A percentile compares a stretch with the other conserved stretches of the same genome.
Evolutionary conservation across 2,888 invertebrate species (phyloP).

Genomic region (Phengaris alcon): DNA sequence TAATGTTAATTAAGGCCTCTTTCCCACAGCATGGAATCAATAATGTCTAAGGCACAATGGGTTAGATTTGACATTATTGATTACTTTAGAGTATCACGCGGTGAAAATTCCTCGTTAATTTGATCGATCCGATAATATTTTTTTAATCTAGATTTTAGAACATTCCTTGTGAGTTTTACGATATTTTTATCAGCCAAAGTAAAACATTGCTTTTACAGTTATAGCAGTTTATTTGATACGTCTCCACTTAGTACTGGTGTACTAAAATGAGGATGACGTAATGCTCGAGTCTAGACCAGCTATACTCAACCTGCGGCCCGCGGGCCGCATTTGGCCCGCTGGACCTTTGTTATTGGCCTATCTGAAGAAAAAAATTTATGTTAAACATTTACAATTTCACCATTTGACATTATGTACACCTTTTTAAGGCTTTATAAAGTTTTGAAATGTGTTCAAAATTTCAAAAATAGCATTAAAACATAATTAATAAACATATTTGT

Average conservation of each 20-base stretch:
- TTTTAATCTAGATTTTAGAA: background rate
- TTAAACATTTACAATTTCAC: no score
- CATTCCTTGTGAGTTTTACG: background rate
- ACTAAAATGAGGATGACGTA: conserved; percentile 5
- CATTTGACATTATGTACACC: no score
- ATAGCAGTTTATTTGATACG: conserved; percentile 5
- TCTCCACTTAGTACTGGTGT: background rate
- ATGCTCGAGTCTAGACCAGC: background rate
- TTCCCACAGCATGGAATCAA: background rate
- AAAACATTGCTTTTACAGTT: background rate
- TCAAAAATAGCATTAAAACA: no score
- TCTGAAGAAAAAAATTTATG: no score
- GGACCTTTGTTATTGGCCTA: no score
- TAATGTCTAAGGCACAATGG: background rate
- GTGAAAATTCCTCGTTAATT: background rate
- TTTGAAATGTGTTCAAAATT: no score
- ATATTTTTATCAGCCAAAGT: background rate
- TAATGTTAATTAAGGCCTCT: background rate
- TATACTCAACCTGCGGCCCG: no score
- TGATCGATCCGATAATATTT: background rate
- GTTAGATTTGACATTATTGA: background rate
- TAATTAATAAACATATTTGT: no score
- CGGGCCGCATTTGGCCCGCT: no score
- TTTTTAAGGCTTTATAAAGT: no score
- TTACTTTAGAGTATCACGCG: background rate